These are phyloP conservation scores for Drosophila truncata DNA, from an alignment of 1,140 invertebrate genomes.

Conservation along the genomic window DNA sequence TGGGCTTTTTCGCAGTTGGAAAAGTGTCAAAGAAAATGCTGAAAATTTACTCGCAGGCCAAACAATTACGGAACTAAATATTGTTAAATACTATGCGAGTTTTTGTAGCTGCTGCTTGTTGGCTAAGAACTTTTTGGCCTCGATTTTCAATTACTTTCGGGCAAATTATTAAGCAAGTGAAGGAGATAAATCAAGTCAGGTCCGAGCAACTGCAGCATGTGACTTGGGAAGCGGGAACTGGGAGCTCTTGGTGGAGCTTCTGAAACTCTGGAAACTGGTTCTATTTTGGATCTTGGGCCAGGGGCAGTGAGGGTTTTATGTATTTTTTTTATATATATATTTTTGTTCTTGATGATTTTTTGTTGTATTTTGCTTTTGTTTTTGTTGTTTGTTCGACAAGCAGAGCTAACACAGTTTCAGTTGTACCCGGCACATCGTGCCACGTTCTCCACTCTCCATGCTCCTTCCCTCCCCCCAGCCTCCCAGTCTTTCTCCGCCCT, in stretches of 20 bases:
- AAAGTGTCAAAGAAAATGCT: conserved; percentile 48
- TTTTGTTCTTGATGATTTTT: conserved; percentile 12
- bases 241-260: conserved; percentile 13
- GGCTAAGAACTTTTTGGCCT: conserved; percentile 29
- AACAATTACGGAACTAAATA: conserved; percentile 44
- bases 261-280: conserved; percentile 52
- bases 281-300: conserved; percentile 36
- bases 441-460: conserved; percentile 20
- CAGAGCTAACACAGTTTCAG: conserved; percentile 46
- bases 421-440: conserved; percentile 38
- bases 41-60: conserved; percentile 23
- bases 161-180: conserved; percentile 42
- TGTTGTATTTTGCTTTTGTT: conserved; percentile 14
- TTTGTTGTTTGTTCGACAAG: conserved; percentile 41
- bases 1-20: conserved; percentile 47
- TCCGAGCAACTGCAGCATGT: conserved; percentile 57
- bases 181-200: conserved; percentile 52
- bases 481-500: conserved; percentile 3
- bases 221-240: conserved; percentile 28
- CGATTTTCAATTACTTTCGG: conserved; percentile 39
- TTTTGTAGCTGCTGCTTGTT: conserved; percentile 12
- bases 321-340: not conserved
- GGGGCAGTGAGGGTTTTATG: conserved; percentile 17
- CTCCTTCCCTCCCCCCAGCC: not conserved
- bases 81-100: conserved; percentile 17